Evolutionary conservation across 2,113 vertebrate species (phyloP).

Genomic region (Natator depressus): DNA sequence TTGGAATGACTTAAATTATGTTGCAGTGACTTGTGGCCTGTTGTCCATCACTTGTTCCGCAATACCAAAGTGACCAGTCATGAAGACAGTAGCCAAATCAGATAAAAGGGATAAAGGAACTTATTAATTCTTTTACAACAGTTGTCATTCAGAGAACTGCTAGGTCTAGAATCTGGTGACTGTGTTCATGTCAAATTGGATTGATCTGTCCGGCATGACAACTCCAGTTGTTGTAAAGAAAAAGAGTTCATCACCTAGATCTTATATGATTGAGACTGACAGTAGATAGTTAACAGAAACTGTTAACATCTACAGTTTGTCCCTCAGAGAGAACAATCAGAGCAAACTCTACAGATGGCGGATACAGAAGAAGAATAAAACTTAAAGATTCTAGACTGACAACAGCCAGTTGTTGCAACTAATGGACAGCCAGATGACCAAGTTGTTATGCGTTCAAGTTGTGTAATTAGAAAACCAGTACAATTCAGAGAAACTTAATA

Average conservation of each 20-base stretch:
- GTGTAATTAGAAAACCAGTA: not conserved
- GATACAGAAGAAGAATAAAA: not conserved
- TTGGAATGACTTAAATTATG: no score
- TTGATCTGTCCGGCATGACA: not conserved
- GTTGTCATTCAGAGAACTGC: not conserved
- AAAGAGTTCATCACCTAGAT: not conserved
- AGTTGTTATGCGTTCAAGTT: not conserved
- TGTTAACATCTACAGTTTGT: not conserved
- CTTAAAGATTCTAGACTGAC: not conserved
- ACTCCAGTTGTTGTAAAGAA: not conserved
- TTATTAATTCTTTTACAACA: not conserved
- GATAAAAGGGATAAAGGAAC: not conserved
- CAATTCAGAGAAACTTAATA: not conserved
- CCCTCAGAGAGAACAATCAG: not conserved
- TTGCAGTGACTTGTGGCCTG: no score
- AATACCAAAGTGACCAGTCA: no score
- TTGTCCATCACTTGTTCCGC: no score
- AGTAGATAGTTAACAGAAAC: not conserved
- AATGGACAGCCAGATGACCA: not conserved
- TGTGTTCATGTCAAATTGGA: not conserved
- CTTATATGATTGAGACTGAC: not conserved
- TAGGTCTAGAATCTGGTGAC: not conserved
- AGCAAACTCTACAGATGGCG: not conserved
- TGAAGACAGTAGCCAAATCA: no score
- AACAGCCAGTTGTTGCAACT: not conserved